Evolutionary conservation across 2,113 vertebrate species (phyloP).

Genomic region (Pachyramphus minor): DNA sequence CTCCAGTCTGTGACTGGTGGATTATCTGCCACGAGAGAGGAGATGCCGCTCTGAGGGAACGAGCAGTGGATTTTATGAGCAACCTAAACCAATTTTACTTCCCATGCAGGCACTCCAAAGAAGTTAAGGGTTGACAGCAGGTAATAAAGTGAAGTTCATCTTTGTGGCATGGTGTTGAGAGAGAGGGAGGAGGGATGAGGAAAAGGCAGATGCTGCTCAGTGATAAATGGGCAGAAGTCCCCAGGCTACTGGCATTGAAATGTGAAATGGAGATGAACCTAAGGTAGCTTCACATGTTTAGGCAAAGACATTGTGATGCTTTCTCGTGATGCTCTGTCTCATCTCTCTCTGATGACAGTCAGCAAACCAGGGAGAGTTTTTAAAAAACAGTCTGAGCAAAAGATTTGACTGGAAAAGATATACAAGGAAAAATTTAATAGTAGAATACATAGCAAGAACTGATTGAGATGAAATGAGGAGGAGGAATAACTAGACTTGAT

Average conservation of each 20-base stretch:
- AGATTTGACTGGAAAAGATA: background rate
- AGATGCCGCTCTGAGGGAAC: background rate
- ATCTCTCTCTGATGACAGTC: background rate
- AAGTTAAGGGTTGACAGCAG: background rate
- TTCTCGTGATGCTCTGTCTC: background rate
- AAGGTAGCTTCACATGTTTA: background rate
- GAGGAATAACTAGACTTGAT: background rate
- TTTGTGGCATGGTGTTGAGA: background rate
- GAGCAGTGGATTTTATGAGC: background rate
- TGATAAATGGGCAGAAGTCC: background rate
- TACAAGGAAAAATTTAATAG: background rate
- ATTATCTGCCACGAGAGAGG: background rate
- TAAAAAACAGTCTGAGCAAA: background rate
- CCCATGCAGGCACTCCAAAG: background rate
- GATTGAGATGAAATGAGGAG: background rate
- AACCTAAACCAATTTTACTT: background rate
- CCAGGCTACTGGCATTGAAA: background rate
- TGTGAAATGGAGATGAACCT: background rate
- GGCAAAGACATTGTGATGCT: background rate
- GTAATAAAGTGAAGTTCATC: background rate
- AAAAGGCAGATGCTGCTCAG: rapidly evolving
- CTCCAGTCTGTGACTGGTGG: background rate
- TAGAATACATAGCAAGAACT: background rate
- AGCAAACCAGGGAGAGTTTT: background rate
- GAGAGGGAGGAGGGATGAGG: background rate